Base-by-base conservation (phyloP, 2,797 vertebrate genomes). In the Micrastur ruficollis region DNA sequence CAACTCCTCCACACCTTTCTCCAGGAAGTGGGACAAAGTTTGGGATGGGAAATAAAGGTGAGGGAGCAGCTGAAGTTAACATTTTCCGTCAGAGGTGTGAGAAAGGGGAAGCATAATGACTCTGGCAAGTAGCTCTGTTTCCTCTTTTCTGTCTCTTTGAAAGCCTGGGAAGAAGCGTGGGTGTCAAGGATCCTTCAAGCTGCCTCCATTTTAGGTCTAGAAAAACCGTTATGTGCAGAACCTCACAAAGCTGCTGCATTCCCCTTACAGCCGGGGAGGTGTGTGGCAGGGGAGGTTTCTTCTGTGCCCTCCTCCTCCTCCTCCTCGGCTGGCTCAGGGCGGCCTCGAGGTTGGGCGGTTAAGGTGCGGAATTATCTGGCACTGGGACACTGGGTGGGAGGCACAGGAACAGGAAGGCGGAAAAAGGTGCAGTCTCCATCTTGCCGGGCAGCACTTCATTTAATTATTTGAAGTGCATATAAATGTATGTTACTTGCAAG, bases 351-450 rank as follows among this genome's bases (percentile, higher is more conserved):
- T 12, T 42, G 23, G 32, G 42, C 3, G 13, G 2, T 42, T n/a
- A 38, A 74, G 32, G 26, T 10, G 18, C 31, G 46, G 32, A 58
- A 67, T 12, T 17, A 40, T 1, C 36, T 32, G 52, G 29, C 42
- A 34, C 1, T 15, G 49, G n/a, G 31, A n/a, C 10, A 9, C 40
- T 6, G 36, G 19, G 27, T 11, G 15, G 38, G 14, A 49, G 7
- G 66, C 21, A 11, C 0, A 3, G 38, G 8, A 82, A 49, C 8
- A 36, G 12, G 2, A 49, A 4, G 12, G 15, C 1, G 3, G 22
- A 29, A 82, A 19, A 70, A 75, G 11, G 25, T 36, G 21, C 15
- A 2, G 22, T 10, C 26, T 25, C 29, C 20, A 6, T 9, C 16
- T 36, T 26, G 14, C n/a, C 76, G 25, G 19, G 21, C 42, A 61